Conservation (phyloP, 1,140 invertebrate species). For the Glossosoma conforme region DNA sequence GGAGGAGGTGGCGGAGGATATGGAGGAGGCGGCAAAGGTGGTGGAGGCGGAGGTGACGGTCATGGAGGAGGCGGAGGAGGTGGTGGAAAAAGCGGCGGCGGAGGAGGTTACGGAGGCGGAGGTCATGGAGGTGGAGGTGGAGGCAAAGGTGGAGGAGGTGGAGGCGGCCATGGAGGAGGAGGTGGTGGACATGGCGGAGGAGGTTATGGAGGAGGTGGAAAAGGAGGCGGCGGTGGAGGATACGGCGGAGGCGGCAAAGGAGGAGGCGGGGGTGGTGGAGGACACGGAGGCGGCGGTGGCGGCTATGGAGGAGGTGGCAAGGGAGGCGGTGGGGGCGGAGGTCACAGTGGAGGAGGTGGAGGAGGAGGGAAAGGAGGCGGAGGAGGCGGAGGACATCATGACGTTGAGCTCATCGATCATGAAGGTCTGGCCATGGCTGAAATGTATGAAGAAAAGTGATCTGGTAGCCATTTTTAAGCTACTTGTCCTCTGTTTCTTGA, state of each 20-base stretch:
- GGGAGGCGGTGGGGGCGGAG: neutral
- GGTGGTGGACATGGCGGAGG: neutral
- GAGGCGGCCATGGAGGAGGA: neutral
- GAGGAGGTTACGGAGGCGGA: neutral
- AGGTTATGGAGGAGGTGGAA: neutral
- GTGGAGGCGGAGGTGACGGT: constrained; percentile 33
- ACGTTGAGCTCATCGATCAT: too few relatives aligned
- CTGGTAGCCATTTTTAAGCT: too few relatives aligned
- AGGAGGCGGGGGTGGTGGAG: constrained; percentile 1
- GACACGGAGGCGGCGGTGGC: neutral
- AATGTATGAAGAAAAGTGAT: too few relatives aligned
- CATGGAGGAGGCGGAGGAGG: constrained; percentile 33
- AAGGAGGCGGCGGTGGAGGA: neutral
- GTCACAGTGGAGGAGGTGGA: neutral
- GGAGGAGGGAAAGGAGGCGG: neutral
- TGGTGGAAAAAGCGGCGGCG: constrained; percentile 30
- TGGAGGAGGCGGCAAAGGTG: constrained; percentile 32
- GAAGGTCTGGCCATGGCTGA: too few relatives aligned
- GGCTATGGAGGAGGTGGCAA: neutral
- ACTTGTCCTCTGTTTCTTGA: too few relatives aligned
- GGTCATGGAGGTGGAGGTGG: neutral
- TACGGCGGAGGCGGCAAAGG: constrained; percentile 32
- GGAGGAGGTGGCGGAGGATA: constrained; percentile 33
- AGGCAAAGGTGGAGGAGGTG: neutral
- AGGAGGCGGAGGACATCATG: neutral